Conservation (phyloP, 1,140 invertebrate species). For the Samia ricini region DNA sequence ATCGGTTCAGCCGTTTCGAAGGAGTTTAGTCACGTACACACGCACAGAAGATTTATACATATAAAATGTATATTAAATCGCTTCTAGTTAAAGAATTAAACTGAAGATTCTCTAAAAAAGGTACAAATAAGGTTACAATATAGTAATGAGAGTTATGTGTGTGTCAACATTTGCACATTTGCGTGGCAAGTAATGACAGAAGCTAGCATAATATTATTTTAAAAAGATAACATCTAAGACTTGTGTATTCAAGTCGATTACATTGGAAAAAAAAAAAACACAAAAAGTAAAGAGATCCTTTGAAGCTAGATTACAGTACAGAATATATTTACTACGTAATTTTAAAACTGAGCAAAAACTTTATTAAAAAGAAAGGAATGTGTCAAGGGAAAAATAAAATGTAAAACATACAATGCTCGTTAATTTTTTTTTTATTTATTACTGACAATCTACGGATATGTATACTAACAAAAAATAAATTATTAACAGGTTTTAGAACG, state of each 20-base stretch:
- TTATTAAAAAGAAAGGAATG: too few relatives aligned
- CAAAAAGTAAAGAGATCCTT: constrained; percentile 15
- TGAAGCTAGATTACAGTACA: neutral
- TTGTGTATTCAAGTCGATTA: constrained; percentile 19
- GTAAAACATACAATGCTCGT: too few relatives aligned
- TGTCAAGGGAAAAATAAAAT: too few relatives aligned
- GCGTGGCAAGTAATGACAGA: constrained; percentile 14
- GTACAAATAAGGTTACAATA: neutral
- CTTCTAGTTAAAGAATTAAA: neutral
- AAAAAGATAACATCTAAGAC: constrained; percentile 29
- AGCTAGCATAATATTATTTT: constrained; percentile 24
- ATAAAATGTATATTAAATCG: neutral
- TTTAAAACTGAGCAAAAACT: neutral
- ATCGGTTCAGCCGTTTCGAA: too few relatives aligned
- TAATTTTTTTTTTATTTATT: too few relatives aligned
- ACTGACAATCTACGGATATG: too few relatives aligned
- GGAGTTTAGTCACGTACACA: too few relatives aligned
- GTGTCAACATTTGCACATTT: neutral
- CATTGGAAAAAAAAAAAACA: constrained; percentile 22
- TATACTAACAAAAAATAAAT: too few relatives aligned
- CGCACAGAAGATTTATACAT: neutral
- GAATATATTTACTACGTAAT: neutral
- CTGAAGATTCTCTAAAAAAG: neutral
- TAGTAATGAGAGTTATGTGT: neutral
- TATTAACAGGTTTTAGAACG: too few relatives aligned